These are phyloP conservation scores for Tamias sibiricus DNA, from an alignment of 2,113 vertebrate species.

Conservation along the genomic window DNA sequence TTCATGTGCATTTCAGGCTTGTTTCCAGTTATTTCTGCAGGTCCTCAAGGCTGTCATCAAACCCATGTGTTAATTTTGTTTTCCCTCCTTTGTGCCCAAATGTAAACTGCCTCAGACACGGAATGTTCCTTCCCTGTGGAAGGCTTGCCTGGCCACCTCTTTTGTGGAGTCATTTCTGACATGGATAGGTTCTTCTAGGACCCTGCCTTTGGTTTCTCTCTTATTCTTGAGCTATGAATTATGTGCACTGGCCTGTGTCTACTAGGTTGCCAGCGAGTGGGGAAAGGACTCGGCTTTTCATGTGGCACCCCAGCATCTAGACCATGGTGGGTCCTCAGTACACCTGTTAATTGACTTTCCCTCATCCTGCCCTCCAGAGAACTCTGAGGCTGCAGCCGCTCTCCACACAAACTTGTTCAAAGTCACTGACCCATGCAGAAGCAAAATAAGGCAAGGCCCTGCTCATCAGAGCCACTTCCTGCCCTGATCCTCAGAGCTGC, in stretches of 20 bases:
- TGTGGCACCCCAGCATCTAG: fast-evolving
- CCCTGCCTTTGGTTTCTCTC: neutral
- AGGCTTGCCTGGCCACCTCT: neutral
- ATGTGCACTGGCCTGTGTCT: neutral
- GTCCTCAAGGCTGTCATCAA: neutral
- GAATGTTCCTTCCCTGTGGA: neutral
- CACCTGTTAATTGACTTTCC: neutral
- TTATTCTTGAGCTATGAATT: neutral
- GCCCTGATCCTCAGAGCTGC: neutral
- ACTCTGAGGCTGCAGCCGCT: neutral
- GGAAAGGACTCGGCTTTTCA: neutral
- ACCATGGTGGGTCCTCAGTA: fast-evolving
- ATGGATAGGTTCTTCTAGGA: fast-evolving
- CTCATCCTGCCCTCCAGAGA: neutral
- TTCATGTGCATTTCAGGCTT: neutral
- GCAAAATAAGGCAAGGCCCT: neutral
- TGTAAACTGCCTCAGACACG: neutral
- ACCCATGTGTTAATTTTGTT: neutral
- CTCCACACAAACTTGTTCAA: neutral
- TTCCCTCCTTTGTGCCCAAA: neutral
- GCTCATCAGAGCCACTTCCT: neutral
- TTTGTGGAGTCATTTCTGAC: neutral
- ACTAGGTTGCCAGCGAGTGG: neutral
- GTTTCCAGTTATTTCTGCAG: neutral
- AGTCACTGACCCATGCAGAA: neutral